Evolutionary conservation across 1,140 invertebrate genomes (phyloP).

Genomic region (Neoseiulus cucumeris): DNA sequence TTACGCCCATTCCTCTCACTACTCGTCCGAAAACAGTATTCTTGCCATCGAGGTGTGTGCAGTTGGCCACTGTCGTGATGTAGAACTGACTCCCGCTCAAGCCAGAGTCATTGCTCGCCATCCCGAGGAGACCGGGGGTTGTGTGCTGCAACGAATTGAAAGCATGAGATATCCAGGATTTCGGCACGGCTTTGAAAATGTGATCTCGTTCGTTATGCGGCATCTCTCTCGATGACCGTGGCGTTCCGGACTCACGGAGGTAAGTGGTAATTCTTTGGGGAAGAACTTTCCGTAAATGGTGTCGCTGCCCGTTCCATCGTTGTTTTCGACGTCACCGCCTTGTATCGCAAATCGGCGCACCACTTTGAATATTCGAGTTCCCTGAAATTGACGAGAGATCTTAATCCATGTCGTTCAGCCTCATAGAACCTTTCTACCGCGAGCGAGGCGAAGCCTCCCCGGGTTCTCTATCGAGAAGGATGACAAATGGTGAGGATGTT

Average conservation of each 20-base stretch:
- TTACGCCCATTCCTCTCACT: slow-evolving; percentile 41
- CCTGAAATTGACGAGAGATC: too few species aligned
- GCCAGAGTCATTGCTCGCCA: slow-evolving; percentile 72
- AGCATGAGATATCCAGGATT: too few species aligned
- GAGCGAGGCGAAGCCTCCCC: too few species aligned
- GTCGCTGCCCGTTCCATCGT: slow-evolving; percentile 66
- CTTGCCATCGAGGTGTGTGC: slow-evolving; percentile 60
- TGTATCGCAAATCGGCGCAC: slow-evolving; percentile 44
- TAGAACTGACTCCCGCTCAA: slow-evolving; percentile 90
- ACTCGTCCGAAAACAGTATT: slow-evolving; percentile 79
- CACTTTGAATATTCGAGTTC: slow-evolving; percentile 6
- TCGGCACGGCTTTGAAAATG: too few species aligned
- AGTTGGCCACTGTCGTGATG: slow-evolving; percentile 53
- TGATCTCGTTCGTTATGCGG: too few species aligned
- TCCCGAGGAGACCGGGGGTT: slow-evolving; percentile 48
- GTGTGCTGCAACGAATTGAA: slow-evolving; percentile 29
- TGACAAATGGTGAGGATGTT: too few species aligned
- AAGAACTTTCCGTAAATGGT: slow-evolving; percentile 79
- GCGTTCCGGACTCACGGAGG: slow-evolving; percentile 24
- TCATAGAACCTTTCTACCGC: too few species aligned
- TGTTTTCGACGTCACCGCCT: slow-evolving; percentile 58
- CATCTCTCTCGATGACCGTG: not conserved
- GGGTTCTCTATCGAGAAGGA: too few species aligned
- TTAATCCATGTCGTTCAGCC: too few species aligned
- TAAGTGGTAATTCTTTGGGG: slow-evolving; percentile 65